Evolutionary conservation across 30 jellyfish, hydroid and myxozoan genomes (phyloP), one percentile per base, ranked within the genome.

Genomic region (Aurelia aurita): DNA sequence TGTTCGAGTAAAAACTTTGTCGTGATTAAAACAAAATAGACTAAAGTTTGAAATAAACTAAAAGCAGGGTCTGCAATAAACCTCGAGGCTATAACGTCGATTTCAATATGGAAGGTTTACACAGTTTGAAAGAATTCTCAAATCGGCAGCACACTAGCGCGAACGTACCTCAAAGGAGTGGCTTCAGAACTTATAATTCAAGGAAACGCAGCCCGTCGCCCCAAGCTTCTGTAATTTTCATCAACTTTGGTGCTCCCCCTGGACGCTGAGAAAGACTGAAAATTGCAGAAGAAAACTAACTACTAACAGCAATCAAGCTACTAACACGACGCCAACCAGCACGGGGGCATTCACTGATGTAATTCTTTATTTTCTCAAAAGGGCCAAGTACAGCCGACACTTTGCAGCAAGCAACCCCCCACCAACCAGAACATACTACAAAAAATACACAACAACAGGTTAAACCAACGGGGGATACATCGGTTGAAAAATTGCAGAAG

Each of bases 311-410:
- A 6, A 39, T 39, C 51, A 39, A 39, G 16, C 51, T 39, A 39
- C 51, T 7, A 39, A 39, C 51, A 39, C 51, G 9, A 39, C 51
- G 51, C 51, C 51, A 9, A 6, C 51, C 51, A 39, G 12, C 51
- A 39, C 51, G 51, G 51, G 51, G 51, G 51, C 51, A 39, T 39
- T 39, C 51, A 25, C 22, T 58, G 27, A n/a, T 25, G 27, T 58
- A 58, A 58, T 57, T 19, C 49, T 55, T 23, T 55, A 18, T 81
- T 81, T 35, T 59, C 70, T 70, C 72, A 69, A 68, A 69, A 83
- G 93, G 93, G 83, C 93, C 86, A 83, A 83, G 93, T 83, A 49
- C 93, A 83, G 93, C 72, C 93, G 93, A 44, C 93, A 83, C 32
- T 83, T 83, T 70, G 72, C 93, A 18, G 72, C 93, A 18, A 69